Conservation (phyloP, 2,113 vertebrate species). For the Azemiops feae region DNA sequence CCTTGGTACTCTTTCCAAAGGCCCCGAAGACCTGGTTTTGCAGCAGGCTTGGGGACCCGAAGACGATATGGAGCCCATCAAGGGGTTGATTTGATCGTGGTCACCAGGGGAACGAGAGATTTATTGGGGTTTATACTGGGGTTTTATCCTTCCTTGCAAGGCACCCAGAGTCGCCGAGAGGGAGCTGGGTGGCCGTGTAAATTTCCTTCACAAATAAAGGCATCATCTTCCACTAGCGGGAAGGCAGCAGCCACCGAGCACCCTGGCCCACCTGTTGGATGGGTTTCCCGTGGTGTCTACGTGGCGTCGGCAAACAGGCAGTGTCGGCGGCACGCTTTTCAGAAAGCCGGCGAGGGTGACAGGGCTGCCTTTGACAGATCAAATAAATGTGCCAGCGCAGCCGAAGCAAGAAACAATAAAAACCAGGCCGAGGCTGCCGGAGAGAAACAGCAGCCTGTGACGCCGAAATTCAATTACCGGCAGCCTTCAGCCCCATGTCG, state of each 20-base stretch:
- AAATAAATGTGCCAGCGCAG: conserved; percentile 47
- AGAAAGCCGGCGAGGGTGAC: conserved; percentile 37
- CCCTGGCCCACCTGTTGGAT: background rate
- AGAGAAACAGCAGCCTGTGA: conserved; percentile 54
- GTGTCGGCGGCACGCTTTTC: background rate
- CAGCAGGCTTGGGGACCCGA: too few relatives aligned
- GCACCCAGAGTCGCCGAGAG: background rate
- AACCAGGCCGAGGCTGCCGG: conserved; percentile 23
- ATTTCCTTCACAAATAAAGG: background rate
- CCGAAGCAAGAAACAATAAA: conserved; percentile 52
- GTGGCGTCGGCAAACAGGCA: background rate
- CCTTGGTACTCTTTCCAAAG: too few relatives aligned
- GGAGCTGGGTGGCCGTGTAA: background rate
- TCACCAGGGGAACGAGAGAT: background rate
- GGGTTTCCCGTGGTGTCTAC: conserved; percentile 24
- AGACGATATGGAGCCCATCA: too few relatives aligned
- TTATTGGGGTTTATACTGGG: background rate
- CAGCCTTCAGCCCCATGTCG: conserved; percentile 52
- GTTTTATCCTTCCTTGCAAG: background rate
- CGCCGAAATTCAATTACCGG: conserved; percentile 57
- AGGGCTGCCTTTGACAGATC: conserved; percentile 50
- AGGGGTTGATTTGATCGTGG: background rate
- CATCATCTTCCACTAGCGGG: background rate
- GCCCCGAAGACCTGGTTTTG: too few relatives aligned
- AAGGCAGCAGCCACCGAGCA: background rate